phyloP scores from a whole-genome alignment of 2,888 invertebrate species.

The Lepas anatifera region DNA sequence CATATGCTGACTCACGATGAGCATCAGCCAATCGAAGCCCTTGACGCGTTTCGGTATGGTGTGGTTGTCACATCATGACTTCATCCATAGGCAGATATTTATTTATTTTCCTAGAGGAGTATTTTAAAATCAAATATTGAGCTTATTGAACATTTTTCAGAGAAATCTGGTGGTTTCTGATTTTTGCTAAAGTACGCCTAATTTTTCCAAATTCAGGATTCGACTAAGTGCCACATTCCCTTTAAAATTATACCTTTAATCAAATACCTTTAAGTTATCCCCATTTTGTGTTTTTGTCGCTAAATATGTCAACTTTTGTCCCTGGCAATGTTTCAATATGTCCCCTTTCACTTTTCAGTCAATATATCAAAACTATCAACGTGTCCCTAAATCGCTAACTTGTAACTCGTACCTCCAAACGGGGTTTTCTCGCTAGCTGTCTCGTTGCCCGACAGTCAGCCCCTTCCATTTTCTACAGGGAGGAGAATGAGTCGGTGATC shows the following conservation, averaged over 20 bases:
- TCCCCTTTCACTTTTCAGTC: not conserved
- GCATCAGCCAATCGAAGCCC: too few species aligned
- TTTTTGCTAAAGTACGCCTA: not conserved
- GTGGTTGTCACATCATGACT: not conserved
- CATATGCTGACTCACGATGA: too few species aligned
- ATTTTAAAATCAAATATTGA: too few species aligned
- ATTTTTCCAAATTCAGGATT: not conserved
- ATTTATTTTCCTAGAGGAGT: too few species aligned
- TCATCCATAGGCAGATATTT: too few species aligned
- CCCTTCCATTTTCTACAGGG: constrained; percentile 47
- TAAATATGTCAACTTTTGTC: not conserved
- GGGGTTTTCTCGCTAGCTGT: too few species aligned
- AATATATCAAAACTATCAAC: not conserved
- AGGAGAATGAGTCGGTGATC: constrained; percentile 97
- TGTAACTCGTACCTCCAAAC: too few species aligned
- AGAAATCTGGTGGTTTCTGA: not conserved
- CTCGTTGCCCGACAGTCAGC: not conserved
- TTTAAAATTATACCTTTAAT: not conserved
- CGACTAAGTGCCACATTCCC: too few species aligned
- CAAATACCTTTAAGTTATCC: not conserved
- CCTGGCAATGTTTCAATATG: not conserved
- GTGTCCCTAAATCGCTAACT: not conserved
- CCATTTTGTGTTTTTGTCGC: not conserved
- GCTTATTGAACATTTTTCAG: too few species aligned
- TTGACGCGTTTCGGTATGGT: constrained; percentile 13